Evolutionary conservation across 2,113 vertebrate genomes (phyloP).

Genomic region (Campylomormyrus numenius): DNA sequence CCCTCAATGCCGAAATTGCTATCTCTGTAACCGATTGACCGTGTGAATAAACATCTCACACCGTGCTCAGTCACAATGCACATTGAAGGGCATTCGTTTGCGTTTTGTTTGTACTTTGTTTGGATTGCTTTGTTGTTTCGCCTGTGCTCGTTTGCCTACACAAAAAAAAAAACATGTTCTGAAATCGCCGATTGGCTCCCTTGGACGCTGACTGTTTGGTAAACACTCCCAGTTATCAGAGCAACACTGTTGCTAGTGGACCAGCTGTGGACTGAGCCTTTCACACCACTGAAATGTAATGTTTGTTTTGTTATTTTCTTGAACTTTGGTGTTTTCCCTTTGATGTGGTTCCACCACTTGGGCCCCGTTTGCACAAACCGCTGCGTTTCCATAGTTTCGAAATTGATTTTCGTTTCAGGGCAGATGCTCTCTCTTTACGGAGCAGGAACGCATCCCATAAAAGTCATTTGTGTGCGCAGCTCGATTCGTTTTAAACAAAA

Average conservation of each 20-base stretch:
- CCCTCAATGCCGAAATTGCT: not conserved
- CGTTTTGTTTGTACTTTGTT: not conserved
- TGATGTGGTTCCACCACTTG: not conserved
- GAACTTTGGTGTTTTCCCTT: not conserved
- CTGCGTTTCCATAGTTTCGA: not conserved
- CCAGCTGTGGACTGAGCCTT: not conserved
- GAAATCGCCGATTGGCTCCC: not conserved
- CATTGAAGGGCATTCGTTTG: not conserved
- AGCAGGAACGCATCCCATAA: not conserved
- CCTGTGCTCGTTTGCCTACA: not conserved
- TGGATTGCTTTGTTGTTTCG: not conserved
- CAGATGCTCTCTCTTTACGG: not conserved
- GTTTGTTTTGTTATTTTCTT: constrained; percentile 2
- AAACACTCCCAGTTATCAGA: not conserved
- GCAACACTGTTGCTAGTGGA: not conserved
- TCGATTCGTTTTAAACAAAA: not conserved
- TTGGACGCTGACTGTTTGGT: not conserved
- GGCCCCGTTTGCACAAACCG: not conserved
- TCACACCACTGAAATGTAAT: not conserved
- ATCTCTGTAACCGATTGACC: not conserved
- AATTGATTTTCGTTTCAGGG: not conserved
- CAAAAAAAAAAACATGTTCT: not conserved
- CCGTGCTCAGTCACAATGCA: not conserved
- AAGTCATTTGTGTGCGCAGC: not conserved
- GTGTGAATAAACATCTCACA: not conserved